phyloP scores from a whole-genome alignment of 1,140 invertebrate species.

The Spodoptera frugiperda region DNA sequence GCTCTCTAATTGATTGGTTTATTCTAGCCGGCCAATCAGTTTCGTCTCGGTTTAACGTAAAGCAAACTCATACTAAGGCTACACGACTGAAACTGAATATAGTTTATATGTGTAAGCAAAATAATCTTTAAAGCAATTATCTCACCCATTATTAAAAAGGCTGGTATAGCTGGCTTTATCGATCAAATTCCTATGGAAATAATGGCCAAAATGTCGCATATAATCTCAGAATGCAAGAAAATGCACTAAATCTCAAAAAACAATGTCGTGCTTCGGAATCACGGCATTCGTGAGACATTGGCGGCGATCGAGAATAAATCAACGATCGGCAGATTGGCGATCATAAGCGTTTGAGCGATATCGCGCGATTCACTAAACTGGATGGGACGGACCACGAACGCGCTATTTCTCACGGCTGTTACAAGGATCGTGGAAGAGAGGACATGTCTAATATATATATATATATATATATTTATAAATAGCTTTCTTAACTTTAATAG shows the following conservation, averaged over 20 bases:
- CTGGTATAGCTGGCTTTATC: too few species aligned
- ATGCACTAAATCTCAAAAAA: conserved; percentile 36
- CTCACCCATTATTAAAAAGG: too few species aligned
- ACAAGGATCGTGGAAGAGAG: conserved; percentile 42
- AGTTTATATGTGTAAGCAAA: too few species aligned
- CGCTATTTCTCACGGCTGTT: conserved; percentile 56
- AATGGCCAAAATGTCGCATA: background rate
- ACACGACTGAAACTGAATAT: too few species aligned
- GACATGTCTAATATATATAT: conserved; percentile 20
- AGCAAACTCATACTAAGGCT: too few species aligned
- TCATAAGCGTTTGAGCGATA: conserved; percentile 54
- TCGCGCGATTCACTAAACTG: conserved; percentile 57
- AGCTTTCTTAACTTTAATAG: background rate
- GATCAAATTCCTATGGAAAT: background rate
- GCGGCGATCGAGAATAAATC: conserved; percentile 56
- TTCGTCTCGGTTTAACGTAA: too few species aligned
- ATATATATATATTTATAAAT: too few species aligned
- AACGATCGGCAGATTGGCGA: conserved; percentile 47
- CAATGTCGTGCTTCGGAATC: conserved; percentile 53
- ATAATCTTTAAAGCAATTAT: too few species aligned
- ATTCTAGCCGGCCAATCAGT: too few species aligned
- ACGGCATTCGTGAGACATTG: conserved; percentile 55
- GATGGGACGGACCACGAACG: conserved; percentile 57
- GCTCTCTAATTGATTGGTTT: too few species aligned
- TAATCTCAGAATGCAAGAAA: background rate